Evolutionary conservation across 2,888 invertebrate species (phyloP).

Genomic region (Lasius fuliginosus): DNA sequence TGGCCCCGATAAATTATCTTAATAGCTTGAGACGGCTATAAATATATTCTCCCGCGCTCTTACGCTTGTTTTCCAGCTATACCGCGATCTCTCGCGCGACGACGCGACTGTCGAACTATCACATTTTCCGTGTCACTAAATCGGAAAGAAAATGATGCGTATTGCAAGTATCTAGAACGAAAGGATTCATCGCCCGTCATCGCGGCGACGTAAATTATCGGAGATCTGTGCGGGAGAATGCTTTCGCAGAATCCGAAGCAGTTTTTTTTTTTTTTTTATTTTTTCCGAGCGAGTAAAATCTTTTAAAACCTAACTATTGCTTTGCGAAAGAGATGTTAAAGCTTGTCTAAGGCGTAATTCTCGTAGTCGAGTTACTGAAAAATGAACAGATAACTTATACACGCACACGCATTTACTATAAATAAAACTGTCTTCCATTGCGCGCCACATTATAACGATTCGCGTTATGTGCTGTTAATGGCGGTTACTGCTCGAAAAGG

Average conservation of each 20-base stretch:
- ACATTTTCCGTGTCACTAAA: slow-evolving; percentile 78
- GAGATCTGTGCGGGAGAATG: neutral
- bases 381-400: neutral
- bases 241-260: neutral
- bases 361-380: neutral
- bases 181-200: slow-evolving; percentile 63
- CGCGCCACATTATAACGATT: neutral
- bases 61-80: slow-evolving; percentile 80
- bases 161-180: slow-evolving; percentile 51
- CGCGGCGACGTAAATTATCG: slow-evolving; percentile 64
- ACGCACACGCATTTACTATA: neutral
- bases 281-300: slow-evolving; percentile 14
- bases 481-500: neutral
- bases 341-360: neutral
- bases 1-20: slow-evolving; percentile 86
- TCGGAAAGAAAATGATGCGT: slow-evolving; percentile 61
- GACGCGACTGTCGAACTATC: slow-evolving; percentile 72
- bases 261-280: neutral
- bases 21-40: slow-evolving; percentile 84
- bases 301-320: neutral
- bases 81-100: slow-evolving; percentile 70
- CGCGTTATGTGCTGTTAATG: neutral
- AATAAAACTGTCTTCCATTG: slow-evolving; percentile 1
- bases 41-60: slow-evolving; percentile 84
- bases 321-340: slow-evolving; percentile 1